Percentiles rank a stretch among this genome's conserved stretches.
These are phyloP conservation scores for Otus sunia DNA, from an alignment of 2,113 vertebrate species.

Conservation along the genomic window DNA sequence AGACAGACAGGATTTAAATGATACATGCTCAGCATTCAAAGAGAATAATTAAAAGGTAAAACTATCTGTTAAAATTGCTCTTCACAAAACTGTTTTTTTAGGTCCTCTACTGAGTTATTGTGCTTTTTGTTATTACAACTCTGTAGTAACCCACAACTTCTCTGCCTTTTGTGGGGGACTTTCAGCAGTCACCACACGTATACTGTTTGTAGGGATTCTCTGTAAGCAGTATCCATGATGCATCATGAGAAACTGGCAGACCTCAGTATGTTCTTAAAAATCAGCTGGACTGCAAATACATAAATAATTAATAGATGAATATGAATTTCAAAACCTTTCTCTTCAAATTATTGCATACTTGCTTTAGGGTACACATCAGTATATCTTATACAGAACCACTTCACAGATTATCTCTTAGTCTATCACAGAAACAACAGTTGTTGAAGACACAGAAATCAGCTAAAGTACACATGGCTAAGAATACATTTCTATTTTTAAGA, in stretches of 20 bases:
- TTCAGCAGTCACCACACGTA: not conserved
- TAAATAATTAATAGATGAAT: not conserved
- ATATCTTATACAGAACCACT: not conserved
- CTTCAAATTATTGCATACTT: not conserved
- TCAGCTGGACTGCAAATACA: not conserved
- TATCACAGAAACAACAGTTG: not conserved
- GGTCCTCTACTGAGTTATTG: not conserved
- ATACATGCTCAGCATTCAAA: not conserved
- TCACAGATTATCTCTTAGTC: not conserved
- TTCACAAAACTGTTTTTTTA: not conserved
- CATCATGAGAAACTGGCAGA: not conserved
- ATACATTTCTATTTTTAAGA: not conserved
- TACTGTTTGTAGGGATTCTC: not conserved
- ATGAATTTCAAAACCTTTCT: not conserved
- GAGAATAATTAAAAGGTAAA: not conserved
- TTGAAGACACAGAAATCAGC: not conserved
- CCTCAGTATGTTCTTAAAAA: not conserved
- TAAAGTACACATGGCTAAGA: not conserved
- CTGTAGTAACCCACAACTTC: not conserved
- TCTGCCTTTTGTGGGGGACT: not conserved
- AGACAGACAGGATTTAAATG: not conserved
- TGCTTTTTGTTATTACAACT: not conserved
- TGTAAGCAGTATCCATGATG: fast-evolving
- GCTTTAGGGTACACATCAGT: not conserved
- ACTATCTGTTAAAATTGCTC: not conserved